These are phyloP conservation scores for Glareola pratincola DNA, from an alignment of 2,113 vertebrate species.

Conservation along the genomic window DNA sequence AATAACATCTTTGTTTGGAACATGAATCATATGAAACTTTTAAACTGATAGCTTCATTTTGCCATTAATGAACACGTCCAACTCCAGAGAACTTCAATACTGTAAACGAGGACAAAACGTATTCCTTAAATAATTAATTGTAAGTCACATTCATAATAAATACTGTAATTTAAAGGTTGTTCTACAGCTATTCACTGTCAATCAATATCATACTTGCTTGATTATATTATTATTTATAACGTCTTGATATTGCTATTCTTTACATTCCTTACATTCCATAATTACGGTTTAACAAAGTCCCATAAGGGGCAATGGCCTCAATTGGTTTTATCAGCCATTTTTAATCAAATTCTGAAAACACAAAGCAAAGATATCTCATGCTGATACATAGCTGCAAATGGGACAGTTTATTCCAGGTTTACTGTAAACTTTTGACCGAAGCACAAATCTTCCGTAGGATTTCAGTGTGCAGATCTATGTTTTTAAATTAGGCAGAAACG, in stretches of 20 bases:
- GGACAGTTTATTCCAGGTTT: not conserved
- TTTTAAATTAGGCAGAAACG: conserved; percentile 13
- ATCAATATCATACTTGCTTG: not conserved
- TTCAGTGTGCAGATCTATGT: not conserved
- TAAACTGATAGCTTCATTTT: not conserved
- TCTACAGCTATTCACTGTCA: conserved; percentile 32
- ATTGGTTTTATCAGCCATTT: not conserved
- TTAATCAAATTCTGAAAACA: not conserved
- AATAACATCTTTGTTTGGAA: not conserved
- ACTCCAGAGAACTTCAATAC: not conserved
- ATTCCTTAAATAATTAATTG: conserved; percentile 30
- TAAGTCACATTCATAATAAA: conserved; percentile 41
- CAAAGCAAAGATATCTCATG: not conserved
- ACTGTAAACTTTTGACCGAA: conserved; percentile 1
- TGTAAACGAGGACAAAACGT: conserved; percentile 20
- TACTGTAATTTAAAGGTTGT: conserved; percentile 27
- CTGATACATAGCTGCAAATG: not conserved
- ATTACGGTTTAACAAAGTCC: not conserved
- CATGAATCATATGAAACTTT: not conserved
- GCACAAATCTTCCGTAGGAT: not conserved
- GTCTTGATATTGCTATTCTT: not conserved
- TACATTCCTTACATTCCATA: conserved; percentile 27
- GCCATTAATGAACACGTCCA: not conserved
- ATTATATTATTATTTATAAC: not conserved
- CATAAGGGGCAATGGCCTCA: not conserved